Evolutionary conservation across 2,888 invertebrate genomes (phyloP), one percentile per base, ranked within the genome.

Genomic region (Apotomis turbidana): DNA sequence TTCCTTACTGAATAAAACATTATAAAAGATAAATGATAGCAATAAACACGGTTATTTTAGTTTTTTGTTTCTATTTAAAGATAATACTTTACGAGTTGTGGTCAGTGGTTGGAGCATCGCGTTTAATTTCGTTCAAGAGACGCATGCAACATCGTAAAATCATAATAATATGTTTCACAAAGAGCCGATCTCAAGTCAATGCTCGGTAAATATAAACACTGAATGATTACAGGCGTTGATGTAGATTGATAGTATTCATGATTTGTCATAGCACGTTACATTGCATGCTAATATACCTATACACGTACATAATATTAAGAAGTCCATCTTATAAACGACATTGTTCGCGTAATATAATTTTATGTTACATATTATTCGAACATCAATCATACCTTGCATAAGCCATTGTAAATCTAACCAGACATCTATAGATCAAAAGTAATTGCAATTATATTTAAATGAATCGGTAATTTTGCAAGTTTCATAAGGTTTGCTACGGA

Each of bases 361-460:
- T 36, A 36, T 66, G 46, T 57, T 55, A 66, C 55, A 44, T 54
- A 55, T 6, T 67, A 38, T 15, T 12, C 27, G 58, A 57, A 61
- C 68, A 71, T 62, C 68, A 52, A 63, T 72, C 58, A 68, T 38
- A 15, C 13, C 6, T 68, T 72, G 41, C 58, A 15, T 68, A 68
- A 68, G 38, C 15, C 15, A 57, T 71, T 68, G 72, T 63, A 44
- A 46, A 63, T 63, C 46, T 72, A 63, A 68, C 63, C 9, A 68
- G 72, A 68, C 63, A 49, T 66, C 60, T 61, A 67, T 68, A 49
- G 15, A 52, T 68, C 58, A 59, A 63, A 52, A 52, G 62, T 72
- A 72, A 68, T 63, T 58, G 58, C 52, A 38, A 57, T 67, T 62
- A 67, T 61, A 71, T 71, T 61, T 62, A 57, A 57, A 61, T 67